Evolutionary conservation across 2,797 vertebrate species (phyloP).

Genomic region (Apodemus agrarius): DNA sequence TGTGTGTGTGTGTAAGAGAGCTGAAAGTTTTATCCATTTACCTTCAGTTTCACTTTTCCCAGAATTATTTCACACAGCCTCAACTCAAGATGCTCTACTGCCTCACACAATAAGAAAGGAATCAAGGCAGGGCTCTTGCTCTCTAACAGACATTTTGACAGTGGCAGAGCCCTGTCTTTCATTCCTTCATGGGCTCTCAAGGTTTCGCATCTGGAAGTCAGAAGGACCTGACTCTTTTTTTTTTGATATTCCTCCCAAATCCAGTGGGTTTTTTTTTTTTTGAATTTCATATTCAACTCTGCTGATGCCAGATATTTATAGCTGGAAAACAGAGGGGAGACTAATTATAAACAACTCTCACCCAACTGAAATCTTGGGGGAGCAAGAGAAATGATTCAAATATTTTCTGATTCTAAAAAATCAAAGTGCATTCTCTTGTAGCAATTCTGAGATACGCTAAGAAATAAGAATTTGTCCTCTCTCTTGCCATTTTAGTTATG

Average conservation of each 20-base stretch:
- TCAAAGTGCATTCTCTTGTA: conserved; percentile 59
- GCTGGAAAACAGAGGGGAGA: conserved; percentile 48
- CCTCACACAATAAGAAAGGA: not conserved
- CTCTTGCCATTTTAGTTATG: conserved; percentile 35
- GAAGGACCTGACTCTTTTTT: conserved; percentile 4
- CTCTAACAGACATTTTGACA: not conserved
- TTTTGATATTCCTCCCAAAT: conserved; percentile 58
- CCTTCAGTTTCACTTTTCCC: conserved; percentile 13
- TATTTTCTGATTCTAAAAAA: conserved; percentile 56
- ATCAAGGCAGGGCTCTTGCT: not conserved
- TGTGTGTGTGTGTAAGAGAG: not conserved
- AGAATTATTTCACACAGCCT: conserved; percentile 5
- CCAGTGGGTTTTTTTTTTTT: conserved; percentile 42
- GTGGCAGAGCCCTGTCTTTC: not conserved
- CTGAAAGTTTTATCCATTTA: conserved; percentile 38
- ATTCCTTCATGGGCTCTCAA: not conserved
- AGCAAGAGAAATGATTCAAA: conserved; percentile 56
- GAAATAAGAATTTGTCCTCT: not conserved
- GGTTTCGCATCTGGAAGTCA: conserved; percentile 61
- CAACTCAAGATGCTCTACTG: not conserved
- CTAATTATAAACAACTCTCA: conserved; percentile 73
- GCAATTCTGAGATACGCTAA: conserved; percentile 31
- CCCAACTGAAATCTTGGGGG: conserved; percentile 44
- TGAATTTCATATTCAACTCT: conserved; percentile 69
- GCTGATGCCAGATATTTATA: conserved; percentile 67